phyloP scores from a whole-genome alignment of 2,113 vertebrate genomes.

The Ochotona princeps region DNA sequence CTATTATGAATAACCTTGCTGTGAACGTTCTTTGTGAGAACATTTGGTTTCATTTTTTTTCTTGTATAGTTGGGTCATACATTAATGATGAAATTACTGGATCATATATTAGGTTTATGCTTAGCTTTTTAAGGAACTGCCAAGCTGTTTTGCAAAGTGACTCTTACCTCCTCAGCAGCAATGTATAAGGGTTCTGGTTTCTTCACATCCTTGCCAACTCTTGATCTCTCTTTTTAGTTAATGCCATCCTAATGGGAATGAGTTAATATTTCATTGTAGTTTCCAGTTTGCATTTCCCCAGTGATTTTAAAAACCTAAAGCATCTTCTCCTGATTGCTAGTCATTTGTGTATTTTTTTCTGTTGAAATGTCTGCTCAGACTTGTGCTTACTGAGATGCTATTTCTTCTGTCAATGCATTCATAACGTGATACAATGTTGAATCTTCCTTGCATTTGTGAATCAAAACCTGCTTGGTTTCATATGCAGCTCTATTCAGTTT shows the following conservation, averaged over 20 bases:
- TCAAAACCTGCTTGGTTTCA: conserved; percentile 1
- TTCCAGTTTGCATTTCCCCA: conserved; percentile 20
- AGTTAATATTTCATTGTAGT: neutral
- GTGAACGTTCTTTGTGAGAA: conserved; percentile 3
- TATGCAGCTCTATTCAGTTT: neutral
- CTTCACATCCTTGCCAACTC: neutral
- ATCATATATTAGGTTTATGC: neutral
- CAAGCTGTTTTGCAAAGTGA: conserved; percentile 3
- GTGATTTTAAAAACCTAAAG: neutral
- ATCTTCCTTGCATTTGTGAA: neutral
- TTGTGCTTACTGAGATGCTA: neutral
- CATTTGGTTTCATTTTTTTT: conserved; percentile 33
- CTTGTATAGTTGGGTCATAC: neutral
- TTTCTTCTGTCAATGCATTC: conserved; percentile 28
- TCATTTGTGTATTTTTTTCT: neutral
- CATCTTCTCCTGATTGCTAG: neutral
- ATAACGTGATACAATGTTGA: conserved; percentile 26
- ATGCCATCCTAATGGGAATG: neutral
- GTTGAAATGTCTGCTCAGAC: neutral
- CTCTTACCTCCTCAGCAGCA: neutral
- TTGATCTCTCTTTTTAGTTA: conserved; percentile 37
- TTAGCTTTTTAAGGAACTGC: conserved; percentile 30
- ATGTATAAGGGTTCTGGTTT: neutral
- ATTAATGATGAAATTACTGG: neutral
- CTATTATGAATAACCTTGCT: conserved; percentile 20